phyloP scores from a whole-genome alignment of 2,797 vertebrate genomes.

The Triplophysa yarkandensis region DNA sequence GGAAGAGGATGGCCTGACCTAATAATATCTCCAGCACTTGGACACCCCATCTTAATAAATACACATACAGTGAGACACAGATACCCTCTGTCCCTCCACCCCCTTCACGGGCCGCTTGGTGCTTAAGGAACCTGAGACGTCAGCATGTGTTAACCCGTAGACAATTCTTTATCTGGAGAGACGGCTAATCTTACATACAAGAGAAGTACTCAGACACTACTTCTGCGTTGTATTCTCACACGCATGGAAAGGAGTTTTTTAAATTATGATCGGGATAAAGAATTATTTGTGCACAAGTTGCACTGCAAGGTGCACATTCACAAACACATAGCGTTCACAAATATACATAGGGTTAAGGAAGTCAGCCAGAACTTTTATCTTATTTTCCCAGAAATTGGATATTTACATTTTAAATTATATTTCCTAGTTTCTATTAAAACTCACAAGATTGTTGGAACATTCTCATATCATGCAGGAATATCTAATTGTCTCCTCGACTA shows the following conservation, averaged over 20 bases:
- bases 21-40: constrained; percentile 80
- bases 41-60: constrained; percentile 70
- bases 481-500: too few species aligned
- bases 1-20: constrained; percentile 74
- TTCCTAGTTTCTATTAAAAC: too few species aligned
- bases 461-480: too few species aligned
- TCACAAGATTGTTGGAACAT: too few species aligned
- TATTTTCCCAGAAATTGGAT: too few species aligned
- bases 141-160: constrained; percentile 43
- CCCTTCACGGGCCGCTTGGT: constrained; percentile 17
- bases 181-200: constrained; percentile 25
- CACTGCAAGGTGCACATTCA: too few species aligned
- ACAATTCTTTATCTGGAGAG: constrained; percentile 27
- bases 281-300: background rate
- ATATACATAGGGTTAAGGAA: too few species aligned
- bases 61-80: constrained; percentile 43
- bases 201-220: constrained; percentile 26
- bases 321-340: too few species aligned
- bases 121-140: constrained; percentile 44
- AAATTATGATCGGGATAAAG: constrained; percentile 16
- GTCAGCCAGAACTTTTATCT: too few species aligned
- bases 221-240: constrained; percentile 8
- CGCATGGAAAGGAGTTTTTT: constrained; percentile 1
- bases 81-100: constrained; percentile 32
- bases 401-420: too few species aligned